Percentiles rank a stretch among this genome's conserved stretches.
phyloP scores from a whole-genome alignment of 2,888 invertebrate genomes.

The Melinaea menophilus region DNA sequence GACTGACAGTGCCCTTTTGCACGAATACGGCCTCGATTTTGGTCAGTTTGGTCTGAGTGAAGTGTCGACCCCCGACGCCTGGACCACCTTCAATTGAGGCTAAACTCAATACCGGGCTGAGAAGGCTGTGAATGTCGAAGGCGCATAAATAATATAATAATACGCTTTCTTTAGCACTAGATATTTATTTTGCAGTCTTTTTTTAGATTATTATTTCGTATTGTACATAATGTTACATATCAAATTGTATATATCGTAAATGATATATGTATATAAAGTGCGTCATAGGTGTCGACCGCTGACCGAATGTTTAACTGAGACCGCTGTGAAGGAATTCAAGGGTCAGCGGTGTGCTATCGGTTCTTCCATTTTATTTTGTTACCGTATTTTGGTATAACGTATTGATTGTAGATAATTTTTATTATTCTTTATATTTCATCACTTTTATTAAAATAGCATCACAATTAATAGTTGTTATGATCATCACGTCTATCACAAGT shows the following conservation, averaged over 20 bases:
- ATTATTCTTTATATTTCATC: slow-evolving; percentile 4
- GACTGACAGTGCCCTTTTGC: slow-evolving; percentile 81
- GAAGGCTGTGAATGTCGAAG: slow-evolving; percentile 20
- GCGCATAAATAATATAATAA: slow-evolving; percentile 27
- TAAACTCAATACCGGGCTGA: slow-evolving; percentile 4
- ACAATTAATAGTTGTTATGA: not conserved
- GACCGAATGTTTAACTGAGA: not conserved
- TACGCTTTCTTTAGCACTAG: slow-evolving; percentile 41
- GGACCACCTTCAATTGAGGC: slow-evolving; percentile 66
- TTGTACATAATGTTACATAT: slow-evolving; percentile 66
- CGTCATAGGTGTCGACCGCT: not conserved
- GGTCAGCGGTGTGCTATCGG: slow-evolving; percentile 33
- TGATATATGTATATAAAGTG: slow-evolving; percentile 4
- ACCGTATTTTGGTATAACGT: slow-evolving; percentile 15
- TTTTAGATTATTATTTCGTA: slow-evolving; percentile 39
- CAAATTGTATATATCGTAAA: slow-evolving; percentile 49
- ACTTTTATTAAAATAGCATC: no score
- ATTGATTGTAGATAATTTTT: slow-evolving; percentile 12
- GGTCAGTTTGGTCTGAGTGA: slow-evolving; percentile 71
- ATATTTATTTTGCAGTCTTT: slow-evolving; percentile 48
- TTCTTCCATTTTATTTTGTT: slow-evolving; percentile 37
- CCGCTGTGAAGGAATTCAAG: not conserved
- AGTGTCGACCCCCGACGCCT: slow-evolving; percentile 62
- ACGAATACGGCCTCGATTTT: slow-evolving; percentile 86
- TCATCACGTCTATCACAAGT: no score